phyloP scores from a whole-genome alignment of 1,140 invertebrate species.

The Chelonus insularis region DNA sequence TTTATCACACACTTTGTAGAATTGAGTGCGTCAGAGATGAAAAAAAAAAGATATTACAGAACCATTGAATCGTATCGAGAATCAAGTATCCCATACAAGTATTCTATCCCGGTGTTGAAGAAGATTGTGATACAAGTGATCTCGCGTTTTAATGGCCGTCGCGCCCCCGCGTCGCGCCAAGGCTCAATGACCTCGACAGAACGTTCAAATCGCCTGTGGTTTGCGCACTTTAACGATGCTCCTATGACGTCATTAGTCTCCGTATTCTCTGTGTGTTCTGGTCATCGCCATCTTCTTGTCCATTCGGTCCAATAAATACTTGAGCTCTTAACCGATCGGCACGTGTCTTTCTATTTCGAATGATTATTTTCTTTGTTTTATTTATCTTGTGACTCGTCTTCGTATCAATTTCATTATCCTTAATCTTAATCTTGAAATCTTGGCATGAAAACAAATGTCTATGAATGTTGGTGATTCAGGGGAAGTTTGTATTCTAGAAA shows the following conservation, averaged over 20 bases:
- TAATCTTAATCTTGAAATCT: not conserved
- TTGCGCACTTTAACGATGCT: constrained; percentile 15
- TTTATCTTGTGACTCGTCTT: not conserved
- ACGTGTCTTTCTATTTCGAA: not conserved
- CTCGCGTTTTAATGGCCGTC: constrained; percentile 30
- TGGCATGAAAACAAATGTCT: not conserved
- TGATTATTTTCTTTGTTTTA: not conserved
- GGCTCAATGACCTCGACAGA: constrained; percentile 26
- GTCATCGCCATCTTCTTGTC: constrained; percentile 16
- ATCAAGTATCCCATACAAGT: no score
- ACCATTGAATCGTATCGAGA: no score
- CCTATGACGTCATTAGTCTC: constrained; percentile 11
- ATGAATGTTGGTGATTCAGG: not conserved
- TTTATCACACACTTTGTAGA: no score
- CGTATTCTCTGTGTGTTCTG: not conserved
- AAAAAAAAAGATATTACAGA: no score
- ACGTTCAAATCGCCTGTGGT: constrained; percentile 18
- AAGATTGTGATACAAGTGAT: constrained; percentile 10
- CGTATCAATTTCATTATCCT: not conserved
- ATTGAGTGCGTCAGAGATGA: no score
- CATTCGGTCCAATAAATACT: not conserved
- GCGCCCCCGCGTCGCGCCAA: constrained; percentile 26
- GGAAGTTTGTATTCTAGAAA: constrained; percentile 14
- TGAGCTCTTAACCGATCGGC: not conserved
- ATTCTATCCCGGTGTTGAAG: constrained; percentile 2